phyloP scores from a whole-genome alignment of 1,140 invertebrate genomes.

The Drosophila pectinifera region DNA sequence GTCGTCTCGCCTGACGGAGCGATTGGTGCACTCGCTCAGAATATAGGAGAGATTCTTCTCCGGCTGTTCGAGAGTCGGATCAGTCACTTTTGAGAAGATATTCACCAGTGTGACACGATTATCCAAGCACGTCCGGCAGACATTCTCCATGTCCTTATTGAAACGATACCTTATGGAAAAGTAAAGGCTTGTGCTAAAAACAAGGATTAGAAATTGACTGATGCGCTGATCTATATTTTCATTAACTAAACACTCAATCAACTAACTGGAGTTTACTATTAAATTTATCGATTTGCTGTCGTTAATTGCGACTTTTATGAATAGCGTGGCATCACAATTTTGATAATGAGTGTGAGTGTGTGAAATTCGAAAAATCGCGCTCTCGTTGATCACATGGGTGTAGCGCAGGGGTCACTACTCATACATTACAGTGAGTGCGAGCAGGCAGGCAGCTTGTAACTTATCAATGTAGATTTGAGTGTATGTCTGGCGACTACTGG shows the following conservation, averaged over 20 bases:
- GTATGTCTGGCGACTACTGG: too few relatives aligned
- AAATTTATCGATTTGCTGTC: too few relatives aligned
- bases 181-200: too few relatives aligned
- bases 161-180: background rate
- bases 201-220: background rate
- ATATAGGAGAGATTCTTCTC: slow-evolving; percentile 42
- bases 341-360: background rate
- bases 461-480: too few relatives aligned
- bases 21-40: slow-evolving; percentile 42
- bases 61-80: slow-evolving; percentile 16
- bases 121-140: slow-evolving; percentile 58
- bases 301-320: background rate
- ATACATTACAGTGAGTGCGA: background rate
- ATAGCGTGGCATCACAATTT: background rate
- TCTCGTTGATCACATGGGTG: background rate
- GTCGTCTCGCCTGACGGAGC: slow-evolving; percentile 32
- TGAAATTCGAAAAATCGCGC: slow-evolving; percentile 1
- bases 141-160: slow-evolving; percentile 23
- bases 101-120: slow-evolving; percentile 52
- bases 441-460: background rate
- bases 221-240: background rate
- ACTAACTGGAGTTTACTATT: background rate
- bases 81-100: slow-evolving; percentile 42
- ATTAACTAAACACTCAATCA: background rate
- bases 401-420: background rate